Conservation (phyloP, 2,113 vertebrate genomes). For the Fulmarus glacialis region DNA sequence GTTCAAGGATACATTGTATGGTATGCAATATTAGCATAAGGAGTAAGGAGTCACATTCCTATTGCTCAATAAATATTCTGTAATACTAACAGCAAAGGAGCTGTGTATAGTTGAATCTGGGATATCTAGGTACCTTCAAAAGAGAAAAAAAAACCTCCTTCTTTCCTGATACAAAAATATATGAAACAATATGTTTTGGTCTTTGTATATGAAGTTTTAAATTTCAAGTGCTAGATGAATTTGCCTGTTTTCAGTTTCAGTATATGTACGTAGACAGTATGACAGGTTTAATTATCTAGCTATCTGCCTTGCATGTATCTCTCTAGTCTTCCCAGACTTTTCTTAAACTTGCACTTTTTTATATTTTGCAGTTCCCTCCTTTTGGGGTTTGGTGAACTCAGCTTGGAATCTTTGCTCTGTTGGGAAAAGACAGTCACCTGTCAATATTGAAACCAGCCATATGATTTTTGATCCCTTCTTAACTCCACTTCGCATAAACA, state of each 20-base stretch:
- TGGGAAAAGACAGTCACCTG: conserved; percentile 96
- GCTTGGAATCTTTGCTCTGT: conserved; percentile 99
- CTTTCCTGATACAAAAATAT: neutral
- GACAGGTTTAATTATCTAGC: neutral
- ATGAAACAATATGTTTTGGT: neutral
- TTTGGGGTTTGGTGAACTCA: conserved; percentile 99
- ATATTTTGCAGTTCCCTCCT: conserved; percentile 90
- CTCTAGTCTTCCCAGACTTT: neutral
- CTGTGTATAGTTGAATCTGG: neutral
- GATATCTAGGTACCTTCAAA: neutral
- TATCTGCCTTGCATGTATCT: neutral
- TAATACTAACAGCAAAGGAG: neutral
- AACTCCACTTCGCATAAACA: conserved; percentile 94
- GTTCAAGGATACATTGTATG: neutral
- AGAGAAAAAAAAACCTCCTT: neutral
- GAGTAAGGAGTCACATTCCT: neutral
- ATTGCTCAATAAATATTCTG: neutral
- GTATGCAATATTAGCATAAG: neutral
- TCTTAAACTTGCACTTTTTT: neutral
- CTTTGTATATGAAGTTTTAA: neutral
- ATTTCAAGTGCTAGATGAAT: neutral
- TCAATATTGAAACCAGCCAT: conserved; percentile 99
- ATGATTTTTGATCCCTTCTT: conserved; percentile 99
- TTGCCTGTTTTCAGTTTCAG: neutral
- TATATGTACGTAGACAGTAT: neutral